Evolutionary conservation across 2,797 vertebrate species (phyloP), one percentile per base, ranked within the genome.

Genomic region (Cryptoprocta ferox): DNA sequence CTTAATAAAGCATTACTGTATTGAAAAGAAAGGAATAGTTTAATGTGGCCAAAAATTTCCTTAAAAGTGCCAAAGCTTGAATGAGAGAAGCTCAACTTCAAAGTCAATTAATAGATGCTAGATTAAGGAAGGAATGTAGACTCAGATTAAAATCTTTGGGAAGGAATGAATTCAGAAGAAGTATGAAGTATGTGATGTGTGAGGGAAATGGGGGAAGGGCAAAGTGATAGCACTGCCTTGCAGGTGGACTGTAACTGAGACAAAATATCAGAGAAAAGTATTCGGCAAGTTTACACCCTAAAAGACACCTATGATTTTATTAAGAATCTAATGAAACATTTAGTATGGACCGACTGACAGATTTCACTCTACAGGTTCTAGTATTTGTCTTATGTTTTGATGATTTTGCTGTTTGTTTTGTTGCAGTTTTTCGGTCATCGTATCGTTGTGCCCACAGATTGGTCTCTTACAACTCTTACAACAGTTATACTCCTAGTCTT

Each of bases 61-160:
- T 61, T 66, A 18, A 87, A 96, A 84, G 59, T 86, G 70, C 87
- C 94, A 96, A 94, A 89, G 6, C 11, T 48, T 76, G n/a, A 89
- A 83, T 45, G 50, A 94, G 71, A 93, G 88, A 93, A 95, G 16
- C 13, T 66, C 65, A 90, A 81, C 61, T 97, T 97, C 75, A 93
- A 96, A 95, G 87, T 75, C 90, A 87, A 59, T 66, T 91, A 75
- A 35, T 39, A 90, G 71, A 96, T 94, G 65, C 45, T 19, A 92
- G 94, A 97, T 95, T 92, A 90, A 78, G 81, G 71, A 87, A 97
- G 19, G 87, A 96, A 97, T 97, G 90, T 45, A 30, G 30, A 45
- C 61, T 81, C 32, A 56, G 83, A 90, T 95, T 76, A 48, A 84
- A 87, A 84, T 96, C 89, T 93, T 84, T 76, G 73, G 63, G 61